Evolutionary conservation across 2,888 invertebrate species (phyloP), one percentile per base, ranked within the genome.

Genomic region (Papilio gigon): DNA sequence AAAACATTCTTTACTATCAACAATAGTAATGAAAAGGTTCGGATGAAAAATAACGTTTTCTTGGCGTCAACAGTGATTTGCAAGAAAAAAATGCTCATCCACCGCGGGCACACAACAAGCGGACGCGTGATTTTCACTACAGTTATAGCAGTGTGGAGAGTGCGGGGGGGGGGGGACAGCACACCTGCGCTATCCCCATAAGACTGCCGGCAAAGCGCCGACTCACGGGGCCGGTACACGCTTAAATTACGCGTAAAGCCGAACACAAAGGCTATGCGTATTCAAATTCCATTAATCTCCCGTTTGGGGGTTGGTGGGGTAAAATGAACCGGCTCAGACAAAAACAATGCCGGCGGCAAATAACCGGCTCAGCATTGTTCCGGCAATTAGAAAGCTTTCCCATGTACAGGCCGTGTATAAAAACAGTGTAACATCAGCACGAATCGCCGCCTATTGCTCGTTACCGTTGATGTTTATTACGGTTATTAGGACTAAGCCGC

Each of bases 341-440:
- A 92, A 92, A 92, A 92, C 91, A 92, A 92, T 91, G 91, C 90
- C 90, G 88, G 85, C 86, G 89, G 91, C 91, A 88, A 89, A 92
- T 90, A 91, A 90, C 91, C 90, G 87, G 91, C 89, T 90, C 90
- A 89, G 90, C 90, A 91, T 92, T 92, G 92, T 92, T 91, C 90
- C 91, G 90, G 90, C 92, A 92, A 92, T 92, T 92, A 92, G 92
- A 92, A 91, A 92, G 92, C 90, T 92, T 92, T 92, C 90, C 91
- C 91, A 89, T 91, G 91, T 91, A 91, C 89, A 87, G 88, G 88
- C 82, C 90, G 89, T 89, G 91, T 91, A 90, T 92, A 91, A 91
- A 91, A 92, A 92, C 91, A 90, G 85, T 88, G 90, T 89, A 90
- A 89, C 90, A 90, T 90, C 90, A 90, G 90, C 90, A 89, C 89